Base-by-base conservation (phyloP, 2,888 invertebrate species). In the Stegana nigrithorax region DNA sequence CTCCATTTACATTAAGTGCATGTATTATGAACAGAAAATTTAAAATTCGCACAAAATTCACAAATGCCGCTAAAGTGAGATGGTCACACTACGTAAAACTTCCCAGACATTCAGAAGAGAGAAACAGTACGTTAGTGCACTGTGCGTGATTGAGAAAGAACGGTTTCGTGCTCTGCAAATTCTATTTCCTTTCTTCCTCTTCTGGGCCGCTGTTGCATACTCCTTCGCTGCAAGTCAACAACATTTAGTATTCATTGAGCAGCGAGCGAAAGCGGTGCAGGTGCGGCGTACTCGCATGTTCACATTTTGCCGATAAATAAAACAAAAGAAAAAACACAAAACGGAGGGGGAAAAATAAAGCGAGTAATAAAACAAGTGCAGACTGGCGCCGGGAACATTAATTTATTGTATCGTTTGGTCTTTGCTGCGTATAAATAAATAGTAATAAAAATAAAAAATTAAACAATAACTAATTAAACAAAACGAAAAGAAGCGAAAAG, bases 331-430 rank as follows among this genome's bases (percentile, higher is more conserved):
- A 62, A 61, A 67, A 64, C 14, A 36, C 12, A 56, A 47, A 65
- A 60, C 23, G 25, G 27, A 58, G 50, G 57, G 50, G n/a, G 47
- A 62, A 58, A 55, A 36, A 19, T 19, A 32, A 36, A 19, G 19
- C 7, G 45, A 14, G 21, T 23, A 23, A 61, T 26, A 66, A 50
- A 53, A 56, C 42, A 63, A 21, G 50, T 59, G 61, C 60, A 63
- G 65, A 62, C 65, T 73, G 73, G 69, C 73, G 78, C 75, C 75
- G 66, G 66, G n/a, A 27, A 67, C 61, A 72, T 66, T 64, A 67
- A 62, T 36, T 69, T 66, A 53, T 53, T 17, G 21, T 53, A 17
- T 21, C n/a, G 27, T 51, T 19, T 51, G 21, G 23, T 25, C n/a
- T 12, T 44, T 64, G 51, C 70, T 60, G 56, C 59, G 36, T 53